These are phyloP conservation scores for Coptodon rendalli DNA, from an alignment of 2,113 vertebrate species.

Conservation along the genomic window DNA sequence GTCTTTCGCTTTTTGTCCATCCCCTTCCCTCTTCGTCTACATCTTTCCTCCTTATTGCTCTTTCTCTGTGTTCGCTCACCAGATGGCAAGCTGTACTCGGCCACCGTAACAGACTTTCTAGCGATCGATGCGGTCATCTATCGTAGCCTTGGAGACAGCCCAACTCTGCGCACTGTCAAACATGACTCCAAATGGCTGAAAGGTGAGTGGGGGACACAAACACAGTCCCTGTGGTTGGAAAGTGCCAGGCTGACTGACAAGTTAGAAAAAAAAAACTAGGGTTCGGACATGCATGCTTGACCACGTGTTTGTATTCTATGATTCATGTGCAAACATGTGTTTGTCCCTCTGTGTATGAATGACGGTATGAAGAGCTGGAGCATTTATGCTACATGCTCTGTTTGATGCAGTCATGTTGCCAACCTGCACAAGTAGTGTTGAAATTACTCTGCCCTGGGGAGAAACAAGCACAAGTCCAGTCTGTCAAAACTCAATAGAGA, in stretches of 20 bases:
- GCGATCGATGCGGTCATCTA: constrained; percentile 99
- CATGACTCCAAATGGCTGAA: constrained; percentile 99
- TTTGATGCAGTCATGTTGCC: constrained; percentile 36
- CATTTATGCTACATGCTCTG: constrained; percentile 32
- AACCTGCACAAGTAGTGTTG: not conserved
- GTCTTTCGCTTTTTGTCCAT: not conserved
- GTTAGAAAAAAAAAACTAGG: constrained; percentile 12
- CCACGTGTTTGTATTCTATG: constrained; percentile 9
- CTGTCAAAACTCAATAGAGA: constrained; percentile 54
- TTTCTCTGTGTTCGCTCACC: constrained; percentile 24
- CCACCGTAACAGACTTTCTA: constrained; percentile 98
- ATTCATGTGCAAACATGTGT: not conserved
- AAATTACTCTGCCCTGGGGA: constrained; percentile 46
- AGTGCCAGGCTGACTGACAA: constrained; percentile 4
- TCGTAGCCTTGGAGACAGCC: constrained; percentile 96
- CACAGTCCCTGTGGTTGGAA: not conserved
- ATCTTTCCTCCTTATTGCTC: constrained; percentile 13
- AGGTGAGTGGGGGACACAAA: constrained; percentile 75
- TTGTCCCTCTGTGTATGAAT: not conserved
- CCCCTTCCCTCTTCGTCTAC: not conserved
- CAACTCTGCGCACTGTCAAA: constrained; percentile 95
- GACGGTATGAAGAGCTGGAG: not conserved
- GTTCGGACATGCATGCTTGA: not conserved
- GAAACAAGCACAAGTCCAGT: constrained; percentile 42
- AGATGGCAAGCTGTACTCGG: constrained; percentile 98